A percentile compares a stretch with the other conserved stretches of the same genome.
phyloP scores from a whole-genome alignment of 2,888 invertebrate genomes.

The Coleophora deauratella region DNA sequence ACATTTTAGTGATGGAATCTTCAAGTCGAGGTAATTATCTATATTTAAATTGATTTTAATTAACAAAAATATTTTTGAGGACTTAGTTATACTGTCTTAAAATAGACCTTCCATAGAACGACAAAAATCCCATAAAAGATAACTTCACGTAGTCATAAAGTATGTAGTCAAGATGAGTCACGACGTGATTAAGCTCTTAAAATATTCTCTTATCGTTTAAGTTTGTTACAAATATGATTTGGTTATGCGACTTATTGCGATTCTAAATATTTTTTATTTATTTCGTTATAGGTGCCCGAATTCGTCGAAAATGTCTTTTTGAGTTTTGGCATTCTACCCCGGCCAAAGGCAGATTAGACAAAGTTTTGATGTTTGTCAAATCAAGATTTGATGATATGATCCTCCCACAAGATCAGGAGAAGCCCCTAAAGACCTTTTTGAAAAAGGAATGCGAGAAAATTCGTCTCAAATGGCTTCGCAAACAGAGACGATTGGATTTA shows the following conservation, averaged over 20 bases:
- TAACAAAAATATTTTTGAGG: background rate
- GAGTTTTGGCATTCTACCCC: constrained; percentile 10
- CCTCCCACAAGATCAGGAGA: constrained; percentile 1
- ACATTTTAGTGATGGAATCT: too few relatives aligned
- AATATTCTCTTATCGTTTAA: constrained; percentile 1
- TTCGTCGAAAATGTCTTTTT: constrained; percentile 7
- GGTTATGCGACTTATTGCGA: background rate
- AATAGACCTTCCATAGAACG: constrained; percentile 1
- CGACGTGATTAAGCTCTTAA: background rate
- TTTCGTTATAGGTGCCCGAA: constrained; percentile 7
- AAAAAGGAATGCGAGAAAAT: too few relatives aligned
- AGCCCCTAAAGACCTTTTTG: too few relatives aligned
- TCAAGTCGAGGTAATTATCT: too few relatives aligned
- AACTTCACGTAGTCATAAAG: constrained; percentile 1
- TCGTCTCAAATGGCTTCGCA: too few relatives aligned
- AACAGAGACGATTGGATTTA: too few relatives aligned
- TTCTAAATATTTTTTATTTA: constrained; percentile 1
- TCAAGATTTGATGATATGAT: constrained; percentile 3
- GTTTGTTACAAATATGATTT: constrained; percentile 1
- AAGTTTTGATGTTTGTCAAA: constrained; percentile 10
- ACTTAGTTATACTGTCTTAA: constrained; percentile 1
- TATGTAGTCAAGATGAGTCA: background rate
- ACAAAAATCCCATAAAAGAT: constrained; percentile 1
- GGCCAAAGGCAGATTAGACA: constrained; percentile 7
- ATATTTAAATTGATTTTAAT: too few relatives aligned